Evolutionary conservation across 2,888 invertebrate genomes (phyloP), one percentile per base, ranked within the genome.

Genomic region (Nephrotoma flavescens): DNA sequence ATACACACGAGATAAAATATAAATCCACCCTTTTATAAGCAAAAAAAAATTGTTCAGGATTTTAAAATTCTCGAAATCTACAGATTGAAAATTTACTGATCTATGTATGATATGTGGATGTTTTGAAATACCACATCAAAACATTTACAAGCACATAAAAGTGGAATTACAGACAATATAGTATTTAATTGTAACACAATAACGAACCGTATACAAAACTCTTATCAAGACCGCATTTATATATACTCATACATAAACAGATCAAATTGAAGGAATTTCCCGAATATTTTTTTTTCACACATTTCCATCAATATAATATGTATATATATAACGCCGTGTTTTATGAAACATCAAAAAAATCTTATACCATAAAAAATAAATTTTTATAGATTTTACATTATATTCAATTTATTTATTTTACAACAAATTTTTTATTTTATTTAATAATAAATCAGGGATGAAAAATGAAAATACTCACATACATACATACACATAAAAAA

Each of bases 121-220:
- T 84, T 84, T 84, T 84, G 84, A 84, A 84, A 84, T 84, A 84
- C 84, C 84, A 84, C 84, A 84, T 84, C 84, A 84, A 84, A 84
- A 84, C 84, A 84, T 84, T 84, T 71, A 71, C 71, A 71, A 71
- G 71, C 71, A 71, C 31, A 71, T 57, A 57, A 57, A 71, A 71
- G 31, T 71, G 31, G 31, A 71, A 71, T 71, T 71, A 71, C 71
- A 71, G 71, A 71, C 71, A 71, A 71, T 71, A 71, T 71, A 71
- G 71, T 71, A 71, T 71, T 71, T 71, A 71, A 71, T 71, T 71
- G 71, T 71, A 71, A 71, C 71, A 71, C 71, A 71, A 71, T 71
- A 52, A 52, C 52, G 52, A 15, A 31, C 31, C 31, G 31, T 31
- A 31, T 31, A 31, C 31, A 52, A 52, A 4, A 31, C 31, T 71